Conservation (phyloP, 1,140 invertebrate species). For the Platorchestia sp. region DNA sequence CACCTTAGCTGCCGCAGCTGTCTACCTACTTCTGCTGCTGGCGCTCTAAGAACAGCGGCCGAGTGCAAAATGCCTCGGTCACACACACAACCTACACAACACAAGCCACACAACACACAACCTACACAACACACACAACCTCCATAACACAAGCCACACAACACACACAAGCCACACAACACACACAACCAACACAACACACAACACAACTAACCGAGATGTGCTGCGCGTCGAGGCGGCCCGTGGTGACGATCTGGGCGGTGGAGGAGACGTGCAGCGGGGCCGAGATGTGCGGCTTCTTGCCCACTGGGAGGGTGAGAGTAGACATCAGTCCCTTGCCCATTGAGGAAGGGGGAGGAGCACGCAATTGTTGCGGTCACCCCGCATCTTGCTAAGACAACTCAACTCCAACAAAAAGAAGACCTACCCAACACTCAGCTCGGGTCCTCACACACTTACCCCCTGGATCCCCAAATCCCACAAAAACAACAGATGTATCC, state of each 20-base stretch:
- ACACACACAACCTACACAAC: background rate
- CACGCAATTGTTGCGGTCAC: slow-evolving; percentile 51
- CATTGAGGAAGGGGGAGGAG: slow-evolving; percentile 19
- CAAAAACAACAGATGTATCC: no score
- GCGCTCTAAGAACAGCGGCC: no score
- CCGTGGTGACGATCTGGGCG: slow-evolving; percentile 59
- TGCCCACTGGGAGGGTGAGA: slow-evolving; percentile 65
- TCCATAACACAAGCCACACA: background rate
- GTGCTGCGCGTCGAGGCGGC: slow-evolving; percentile 43
- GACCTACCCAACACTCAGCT: no score
- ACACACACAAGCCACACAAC: no score
- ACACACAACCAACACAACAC: no score
- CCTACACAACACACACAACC: no score
- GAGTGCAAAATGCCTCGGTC: no score
- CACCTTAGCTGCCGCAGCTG: no score
- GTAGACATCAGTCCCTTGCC: slow-evolving; percentile 58
- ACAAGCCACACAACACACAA: background rate
- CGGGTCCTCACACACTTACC: background rate
- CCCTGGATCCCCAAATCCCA: background rate
- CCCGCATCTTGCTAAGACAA: background rate
- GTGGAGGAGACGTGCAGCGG: slow-evolving; percentile 64
- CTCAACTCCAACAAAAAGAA: no score
- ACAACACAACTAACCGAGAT: background rate
- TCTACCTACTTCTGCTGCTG: no score
- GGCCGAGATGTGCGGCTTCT: slow-evolving; percentile 63